phyloP scores from a whole-genome alignment of 2,797 vertebrate genomes.

The Girardinus metallicus region DNA sequence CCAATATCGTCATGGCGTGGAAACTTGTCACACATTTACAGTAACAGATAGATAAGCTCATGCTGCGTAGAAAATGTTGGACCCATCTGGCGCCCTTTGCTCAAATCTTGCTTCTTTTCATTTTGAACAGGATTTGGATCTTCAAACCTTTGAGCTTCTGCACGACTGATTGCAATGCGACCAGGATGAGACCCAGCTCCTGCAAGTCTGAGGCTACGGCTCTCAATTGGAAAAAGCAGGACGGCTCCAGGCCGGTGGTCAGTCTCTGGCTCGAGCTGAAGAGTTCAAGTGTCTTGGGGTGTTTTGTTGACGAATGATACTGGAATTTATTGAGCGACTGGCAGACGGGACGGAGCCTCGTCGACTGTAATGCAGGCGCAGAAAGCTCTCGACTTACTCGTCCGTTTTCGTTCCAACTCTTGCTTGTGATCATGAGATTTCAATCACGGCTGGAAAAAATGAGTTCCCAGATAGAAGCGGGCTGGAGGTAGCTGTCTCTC shows the following conservation, averaged over 20 bases:
- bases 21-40: neutral
- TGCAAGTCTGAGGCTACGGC: neutral
- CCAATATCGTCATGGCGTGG: neutral
- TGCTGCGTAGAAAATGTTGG: neutral
- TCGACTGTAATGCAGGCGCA: neutral
- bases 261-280: neutral
- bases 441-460: neutral
- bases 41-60: neutral
- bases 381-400: neutral
- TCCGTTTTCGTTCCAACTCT: neutral
- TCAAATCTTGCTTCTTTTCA: neutral
- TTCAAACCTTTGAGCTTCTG: neutral
- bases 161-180: neutral
- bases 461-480: neutral
- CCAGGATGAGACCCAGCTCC: neutral
- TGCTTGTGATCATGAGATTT: neutral
- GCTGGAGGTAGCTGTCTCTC: neutral
- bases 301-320: neutral
- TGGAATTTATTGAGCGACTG: neutral
- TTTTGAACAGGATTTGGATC: neutral
- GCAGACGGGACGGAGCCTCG: neutral
- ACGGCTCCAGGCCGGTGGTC: neutral
- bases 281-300: conserved; percentile 1
- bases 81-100: neutral
- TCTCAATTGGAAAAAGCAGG: neutral